Evolutionary conservation across 2,113 vertebrate genomes (phyloP), one percentile per base, ranked within the genome.

Genomic region (Indri indri): DNA sequence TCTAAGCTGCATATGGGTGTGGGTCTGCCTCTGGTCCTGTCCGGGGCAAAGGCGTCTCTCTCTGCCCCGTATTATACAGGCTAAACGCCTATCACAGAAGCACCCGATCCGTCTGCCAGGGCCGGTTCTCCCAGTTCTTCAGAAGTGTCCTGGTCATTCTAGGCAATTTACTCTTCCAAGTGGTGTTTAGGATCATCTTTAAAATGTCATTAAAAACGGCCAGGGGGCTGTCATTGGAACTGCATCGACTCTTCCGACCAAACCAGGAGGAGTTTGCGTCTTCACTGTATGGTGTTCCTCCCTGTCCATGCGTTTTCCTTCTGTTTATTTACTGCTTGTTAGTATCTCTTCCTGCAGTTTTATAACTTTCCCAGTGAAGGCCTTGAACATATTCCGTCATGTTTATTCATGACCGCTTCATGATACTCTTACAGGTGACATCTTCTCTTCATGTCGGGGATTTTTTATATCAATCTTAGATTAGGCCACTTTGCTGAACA

Each of bases 251-350:
- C 59, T 32, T 37, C 1, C 66, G 14, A n/a, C 52, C 50, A 12
- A 30, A 68, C 5, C 8, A 12, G 77, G 61, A 30, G 40, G 47
- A n/a, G 10, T 16, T 14, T 22, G 4, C 27, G 0, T 65, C 8
- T n/a, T 71, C 6, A 22, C 14, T 9, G 3, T 5, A 3, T 4
- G 1, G 3, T 0, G 20, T 14, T 20, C 45, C 59, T 59, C 2
- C 70, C 68, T 57, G 13, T n/a, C 4, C 17, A 18, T 4, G 5
- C 27, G 32, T 3, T 4, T 5, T 3, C 11, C 32, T 42, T 37
- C 9, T 11, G 7, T 4, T 27, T 42, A 34, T 13, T 34, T n/a
- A 23, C 6, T 63, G 10, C 4, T 27, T 27, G 68, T 59, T 22
- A 3, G 0, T n/a, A 52, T 18, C 65, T 37, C 63, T 71, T 16